phyloP scores from a whole-genome alignment of 2,797 vertebrate species.

The Catostomus latipinnis region DNA sequence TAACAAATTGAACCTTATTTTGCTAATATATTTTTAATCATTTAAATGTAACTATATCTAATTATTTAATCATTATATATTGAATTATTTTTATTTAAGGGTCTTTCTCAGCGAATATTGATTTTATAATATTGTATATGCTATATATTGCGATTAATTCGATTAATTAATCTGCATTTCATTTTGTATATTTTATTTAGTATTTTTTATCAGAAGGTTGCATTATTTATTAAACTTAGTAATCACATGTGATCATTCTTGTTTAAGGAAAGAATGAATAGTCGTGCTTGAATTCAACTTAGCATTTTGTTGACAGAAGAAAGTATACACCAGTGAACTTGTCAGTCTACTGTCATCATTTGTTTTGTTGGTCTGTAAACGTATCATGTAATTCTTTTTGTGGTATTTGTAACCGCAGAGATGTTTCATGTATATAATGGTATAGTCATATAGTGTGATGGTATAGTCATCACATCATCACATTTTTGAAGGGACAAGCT shows the following conservation, averaged over 20 bases:
- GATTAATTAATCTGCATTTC: background rate
- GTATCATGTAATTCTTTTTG: background rate
- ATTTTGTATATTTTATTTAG: conserved; percentile 7
- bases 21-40: too few species aligned
- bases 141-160: too few species aligned
- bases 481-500: background rate
- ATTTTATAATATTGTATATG: too few species aligned
- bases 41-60: too few species aligned
- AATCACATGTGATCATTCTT: background rate
- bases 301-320: conserved; percentile 3
- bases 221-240: background rate
- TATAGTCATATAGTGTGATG: background rate
- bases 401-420: background rate
- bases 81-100: too few species aligned
- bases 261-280: background rate
- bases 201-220: background rate
- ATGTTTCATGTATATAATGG: background rate
- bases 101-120: too few species aligned
- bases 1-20: too few species aligned
- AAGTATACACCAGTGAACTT: conserved; percentile 2
- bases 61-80: too few species aligned
- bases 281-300: background rate
- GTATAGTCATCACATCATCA: background rate
- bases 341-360: background rate
- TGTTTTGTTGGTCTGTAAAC: background rate